Evolutionary conservation across 2,113 vertebrate genomes (phyloP), one percentile per base, ranked within the genome.

Genomic region (Campylomormyrus tamandua): DNA sequence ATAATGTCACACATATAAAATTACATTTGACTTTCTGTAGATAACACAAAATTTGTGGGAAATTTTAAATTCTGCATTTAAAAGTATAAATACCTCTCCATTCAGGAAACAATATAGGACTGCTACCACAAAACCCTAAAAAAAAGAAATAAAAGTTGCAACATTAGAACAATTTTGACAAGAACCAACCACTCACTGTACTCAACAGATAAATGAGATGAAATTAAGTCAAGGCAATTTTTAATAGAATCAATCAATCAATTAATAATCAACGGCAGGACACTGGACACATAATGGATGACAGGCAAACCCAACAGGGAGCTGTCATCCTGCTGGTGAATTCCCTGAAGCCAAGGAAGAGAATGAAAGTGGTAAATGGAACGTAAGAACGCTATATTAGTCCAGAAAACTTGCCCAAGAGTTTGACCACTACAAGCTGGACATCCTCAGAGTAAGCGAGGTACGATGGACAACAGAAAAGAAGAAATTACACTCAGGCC

Each of bases 31-130:
- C 31, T 39, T 39, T 80, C 74, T 42, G 35, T 39, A 80, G 35
- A 35, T 74, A 77, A 77, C 70, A 77, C 10, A 77, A 66, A 27
- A 10, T 10, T 11, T 66, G 70, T 35, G 31, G 2, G 31, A 77
- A 80, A 42, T 17, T 80, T 80, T 39, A 8, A 21, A 56, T 56
- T 56, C 53, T 21, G 35, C 74, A 1, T 80, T 42, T 80, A 39
- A 80, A 80, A 13, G 35, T 80, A 42, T 42, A 77, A 5, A 80
- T 95, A 99, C 98, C 97, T 99, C 98, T 92, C 98, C 98, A 21
- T 99, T 99, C 94, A 99, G 94, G 94, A 99, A 99, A 94, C 98
- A 99, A 95, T 99, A 99, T 90, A 99, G 96, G 87, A 99, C 96
- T 4, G 98, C 97, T 42, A 99, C 98, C 86, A 98, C 97, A 92